These are phyloP conservation scores for Caenorhabditis sp. DNA, from an alignment of 2,888 invertebrate species.

Conservation along the genomic window DNA sequence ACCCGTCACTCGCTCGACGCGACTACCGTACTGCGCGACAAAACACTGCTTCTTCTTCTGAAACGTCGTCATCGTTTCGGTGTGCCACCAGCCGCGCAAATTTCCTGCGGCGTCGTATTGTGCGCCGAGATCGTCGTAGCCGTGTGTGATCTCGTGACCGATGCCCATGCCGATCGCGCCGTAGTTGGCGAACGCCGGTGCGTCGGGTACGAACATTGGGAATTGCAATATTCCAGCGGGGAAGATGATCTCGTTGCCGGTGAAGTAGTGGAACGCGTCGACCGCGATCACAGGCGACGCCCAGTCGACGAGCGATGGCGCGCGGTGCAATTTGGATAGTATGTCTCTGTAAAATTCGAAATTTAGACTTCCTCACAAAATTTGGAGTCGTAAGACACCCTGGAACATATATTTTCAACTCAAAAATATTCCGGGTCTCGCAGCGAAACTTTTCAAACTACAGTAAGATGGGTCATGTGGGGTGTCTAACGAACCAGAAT, in stretches of 20 bases:
- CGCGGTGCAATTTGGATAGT: conserved; percentile 35
- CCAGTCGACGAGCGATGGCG: conserved; percentile 46
- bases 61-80: conserved; percentile 58
- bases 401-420: neutral
- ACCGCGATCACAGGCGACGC: conserved; percentile 57
- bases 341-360: conserved; percentile 21
- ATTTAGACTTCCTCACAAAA: neutral
- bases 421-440: neutral
- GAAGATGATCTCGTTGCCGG: conserved; percentile 62
- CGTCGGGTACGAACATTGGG: conserved; percentile 60
- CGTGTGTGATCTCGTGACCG: conserved; percentile 67
- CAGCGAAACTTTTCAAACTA: too few relatives aligned
- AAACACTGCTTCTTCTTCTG: conserved; percentile 65
- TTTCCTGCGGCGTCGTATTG: conserved; percentile 63
- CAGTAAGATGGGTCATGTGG: too few relatives aligned
- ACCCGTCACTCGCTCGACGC: conserved; percentile 53
- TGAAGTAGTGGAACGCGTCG: conserved; percentile 62
- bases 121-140: conserved; percentile 65
- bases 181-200: conserved; percentile 60
- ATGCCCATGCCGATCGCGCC: conserved; percentile 66
- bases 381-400: too few relatives aligned
- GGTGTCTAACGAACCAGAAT: too few relatives aligned
- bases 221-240: conserved; percentile 65
- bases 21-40: conserved; percentile 59
- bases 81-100: conserved; percentile 62